These are phyloP conservation scores for Neodiprion fabricii DNA, from an alignment of 1,140 invertebrate species.

Conservation along the genomic window DNA sequence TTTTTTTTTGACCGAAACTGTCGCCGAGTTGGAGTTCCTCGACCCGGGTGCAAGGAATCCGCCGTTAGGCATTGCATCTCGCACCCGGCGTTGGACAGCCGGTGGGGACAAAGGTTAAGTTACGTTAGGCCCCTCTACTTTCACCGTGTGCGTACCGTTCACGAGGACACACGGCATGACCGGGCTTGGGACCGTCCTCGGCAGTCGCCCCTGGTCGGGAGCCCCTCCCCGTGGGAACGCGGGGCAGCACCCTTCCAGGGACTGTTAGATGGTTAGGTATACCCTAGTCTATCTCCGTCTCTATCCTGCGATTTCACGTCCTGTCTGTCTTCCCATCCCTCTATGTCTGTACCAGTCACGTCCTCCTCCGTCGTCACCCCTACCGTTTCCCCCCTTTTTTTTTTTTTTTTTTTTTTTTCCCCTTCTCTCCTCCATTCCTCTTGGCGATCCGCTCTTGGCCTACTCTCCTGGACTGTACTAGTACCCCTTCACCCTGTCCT, in stretches of 20 bases:
- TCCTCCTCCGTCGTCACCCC: conserved; percentile 26
- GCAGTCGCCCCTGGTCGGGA: background rate
- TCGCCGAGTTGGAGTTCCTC: conserved; percentile 1
- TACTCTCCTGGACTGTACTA: too few relatives aligned
- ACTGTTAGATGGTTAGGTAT: too few relatives aligned
- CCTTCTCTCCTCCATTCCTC: background rate
- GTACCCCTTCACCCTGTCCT: background rate
- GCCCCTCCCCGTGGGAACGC: background rate
- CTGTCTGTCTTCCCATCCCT: too few relatives aligned
- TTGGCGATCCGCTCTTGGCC: too few relatives aligned
- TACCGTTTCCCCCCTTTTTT: conserved; percentile 7
- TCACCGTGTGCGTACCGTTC: background rate
- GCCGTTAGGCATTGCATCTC: background rate
- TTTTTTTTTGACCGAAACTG: background rate
- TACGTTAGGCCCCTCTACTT: background rate
- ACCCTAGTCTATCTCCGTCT: background rate
- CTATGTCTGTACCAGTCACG: conserved; percentile 12
- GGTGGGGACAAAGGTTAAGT: background rate
- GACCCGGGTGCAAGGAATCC: background rate
- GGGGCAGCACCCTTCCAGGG: background rate
- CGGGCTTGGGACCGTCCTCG: background rate
- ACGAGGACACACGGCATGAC: background rate
- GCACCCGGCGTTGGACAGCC: background rate
- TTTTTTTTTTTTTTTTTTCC: background rate
- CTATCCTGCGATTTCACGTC: conserved; percentile 8